Base-by-base conservation (phyloP, 2,113 vertebrate genomes). In the Rafetus swinhoei region DNA sequence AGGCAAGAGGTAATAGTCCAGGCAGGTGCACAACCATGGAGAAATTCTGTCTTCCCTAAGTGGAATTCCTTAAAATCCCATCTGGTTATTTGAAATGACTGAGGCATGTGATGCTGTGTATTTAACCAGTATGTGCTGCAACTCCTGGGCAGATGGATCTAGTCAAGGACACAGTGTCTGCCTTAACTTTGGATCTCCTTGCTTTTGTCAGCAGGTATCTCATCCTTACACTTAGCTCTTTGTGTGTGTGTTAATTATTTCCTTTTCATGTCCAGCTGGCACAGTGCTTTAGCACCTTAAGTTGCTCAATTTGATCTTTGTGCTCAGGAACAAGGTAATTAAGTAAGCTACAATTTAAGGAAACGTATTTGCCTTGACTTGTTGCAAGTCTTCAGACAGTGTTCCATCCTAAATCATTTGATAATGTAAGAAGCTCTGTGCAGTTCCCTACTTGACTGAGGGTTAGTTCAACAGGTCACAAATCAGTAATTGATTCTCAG, bases 401-500 rank as follows among this genome's bases (percentile, higher is more conserved):
- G 4, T 84, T 97, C 97, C 95, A 88, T 97, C 98, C 96, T 97
- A 97, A 98, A 98, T 98, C 97, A 98, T 96, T 93, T 94, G 97
- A 95, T 97, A 97, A 97, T 94, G 97, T 86, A 93, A 91, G 95
- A 95, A 90, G 65, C 91, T 96, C 86, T 52, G 93, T 87, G 90
- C 92, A 14, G 90, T 76, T 95, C 89, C 88, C 82, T 84, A 91
- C 95, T 97, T 97, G 97, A 98, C 96, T 92, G 98, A 97, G 97
- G 96, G 93, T 93, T 97, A 95, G 98, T 98, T 98, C 98, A 97
- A 97, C 95, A 98, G 98, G 98, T 98, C 98, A 97, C 96, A 94
- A 95, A 98, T 98, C 97, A 92, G 98, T 98, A 98, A 98, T 98
- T 98, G 98, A 98, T 98, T 98, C 97, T 96, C 97, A 86, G 97